These are phyloP conservation scores for Ranitomeya variabilis DNA, from an alignment of 2,113 vertebrate genomes.

Conservation along the genomic window DNA sequence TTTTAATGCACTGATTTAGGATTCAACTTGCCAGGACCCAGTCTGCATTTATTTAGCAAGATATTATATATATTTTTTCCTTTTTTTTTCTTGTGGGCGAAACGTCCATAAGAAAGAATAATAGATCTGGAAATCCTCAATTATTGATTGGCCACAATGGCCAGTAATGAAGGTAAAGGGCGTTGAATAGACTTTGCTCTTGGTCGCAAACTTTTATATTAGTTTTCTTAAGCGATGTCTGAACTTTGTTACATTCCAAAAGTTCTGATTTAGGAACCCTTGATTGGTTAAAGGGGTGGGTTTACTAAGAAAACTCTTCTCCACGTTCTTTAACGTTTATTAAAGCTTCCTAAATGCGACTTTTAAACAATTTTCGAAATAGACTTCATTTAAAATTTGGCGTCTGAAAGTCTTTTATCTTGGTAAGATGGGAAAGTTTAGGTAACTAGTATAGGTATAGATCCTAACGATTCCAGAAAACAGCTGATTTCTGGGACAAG, in stretches of 20 bases:
- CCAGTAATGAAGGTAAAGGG: constrained; percentile 28
- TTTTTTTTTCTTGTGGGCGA: constrained; percentile 65
- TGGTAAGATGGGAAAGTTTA: no score
- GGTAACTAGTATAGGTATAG: no score
- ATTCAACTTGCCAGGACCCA: constrained; percentile 79
- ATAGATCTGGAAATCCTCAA: constrained; percentile 6
- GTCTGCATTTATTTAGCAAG: constrained; percentile 81
- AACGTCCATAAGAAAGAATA: constrained; percentile 66
- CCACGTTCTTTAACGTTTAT: no score
- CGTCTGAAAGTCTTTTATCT: no score
- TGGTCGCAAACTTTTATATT: constrained; percentile 37
- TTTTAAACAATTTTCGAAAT: no score
- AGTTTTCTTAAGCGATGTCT: neutral
- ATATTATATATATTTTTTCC: constrained; percentile 28
- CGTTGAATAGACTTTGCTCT: constrained; percentile 22
- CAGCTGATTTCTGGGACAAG: no score
- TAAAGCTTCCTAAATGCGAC: no score
- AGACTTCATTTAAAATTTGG: no score
- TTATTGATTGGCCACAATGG: constrained; percentile 39
- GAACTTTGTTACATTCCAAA: neutral
- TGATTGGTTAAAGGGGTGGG: neutral
- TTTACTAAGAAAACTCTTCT: neutral
- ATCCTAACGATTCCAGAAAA: no score
- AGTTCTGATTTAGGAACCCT: neutral
- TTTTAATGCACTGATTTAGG: constrained; percentile 84